Conservation (phyloP, 2,888 invertebrate species). For the Listrodromus nycthemerus region DNA sequence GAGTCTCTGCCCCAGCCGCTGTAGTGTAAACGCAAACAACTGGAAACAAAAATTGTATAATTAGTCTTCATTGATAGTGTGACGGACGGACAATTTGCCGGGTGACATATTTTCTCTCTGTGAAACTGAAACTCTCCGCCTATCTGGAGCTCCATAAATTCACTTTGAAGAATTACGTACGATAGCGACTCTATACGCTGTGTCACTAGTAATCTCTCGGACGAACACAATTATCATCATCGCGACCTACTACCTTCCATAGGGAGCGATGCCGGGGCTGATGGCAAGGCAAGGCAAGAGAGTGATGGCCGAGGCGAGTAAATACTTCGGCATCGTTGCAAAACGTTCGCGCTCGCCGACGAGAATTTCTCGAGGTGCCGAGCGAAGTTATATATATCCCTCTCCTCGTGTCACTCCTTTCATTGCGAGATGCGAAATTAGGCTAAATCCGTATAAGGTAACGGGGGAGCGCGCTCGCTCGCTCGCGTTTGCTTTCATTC, state of each 20-base stretch:
- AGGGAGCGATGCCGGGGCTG: slow-evolving; percentile 46
- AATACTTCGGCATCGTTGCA: slow-evolving; percentile 64
- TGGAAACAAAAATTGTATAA: slow-evolving; percentile 13
- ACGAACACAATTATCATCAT: slow-evolving; percentile 52
- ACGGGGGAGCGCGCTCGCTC: slow-evolving; percentile 57
- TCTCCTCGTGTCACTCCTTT: slow-evolving; percentile 54
- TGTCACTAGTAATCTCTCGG: slow-evolving; percentile 44
- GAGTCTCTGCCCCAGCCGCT: background rate
- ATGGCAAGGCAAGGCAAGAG: slow-evolving; percentile 48
- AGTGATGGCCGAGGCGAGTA: slow-evolving; percentile 57
- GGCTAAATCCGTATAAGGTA: slow-evolving; percentile 75
- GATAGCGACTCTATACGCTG: slow-evolving; percentile 11
- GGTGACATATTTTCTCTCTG: slow-evolving; percentile 29
- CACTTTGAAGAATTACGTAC: slow-evolving; percentile 26
- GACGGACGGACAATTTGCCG: slow-evolving; percentile 38
- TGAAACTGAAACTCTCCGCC: slow-evolving; percentile 17
- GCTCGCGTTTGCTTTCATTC: slow-evolving; percentile 67
- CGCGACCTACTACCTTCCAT: slow-evolving; percentile 50
- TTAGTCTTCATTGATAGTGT: slow-evolving; percentile 13
- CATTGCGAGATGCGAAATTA: slow-evolving; percentile 73
- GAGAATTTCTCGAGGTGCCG: slow-evolving; percentile 68
- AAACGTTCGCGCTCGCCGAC: slow-evolving; percentile 60
- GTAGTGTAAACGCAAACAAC: background rate
- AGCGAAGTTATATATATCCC: slow-evolving; percentile 17
- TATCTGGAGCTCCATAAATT: slow-evolving; percentile 9